Base-by-base conservation (phyloP, 2,888 invertebrate genomes). In the Luperina nickerlii region DNA sequence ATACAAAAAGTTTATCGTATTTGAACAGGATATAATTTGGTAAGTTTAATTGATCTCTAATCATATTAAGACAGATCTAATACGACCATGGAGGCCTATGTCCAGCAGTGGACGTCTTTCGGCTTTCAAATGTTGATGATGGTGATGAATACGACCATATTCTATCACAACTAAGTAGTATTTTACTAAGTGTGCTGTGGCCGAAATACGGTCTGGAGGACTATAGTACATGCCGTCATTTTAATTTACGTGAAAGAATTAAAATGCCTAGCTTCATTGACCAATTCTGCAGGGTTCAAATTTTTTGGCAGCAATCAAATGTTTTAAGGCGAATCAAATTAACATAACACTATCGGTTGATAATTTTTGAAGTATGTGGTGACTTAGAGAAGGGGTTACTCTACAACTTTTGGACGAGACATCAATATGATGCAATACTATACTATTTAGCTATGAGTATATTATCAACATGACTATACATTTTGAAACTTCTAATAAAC, bases 351-450 rank as follows among this genome's bases (percentile, higher is more conserved):
- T 76, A 69, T 20, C 38, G 62, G 54, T 57, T 45, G 18, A 48
- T 38, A 51, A 42, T 32, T 76, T 42, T 66, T 75, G 65, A 75
- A 84, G 80, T 18, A 83, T 72, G 45, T 54, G 20, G 20, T 51
- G 75, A 73, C 20, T 73, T 63, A n/a, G 77, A 81, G 45, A 72
- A 57, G 72, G 62, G 27, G 20, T 27, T 67, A 77, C n/a, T 54
- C 54, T 71, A 68, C 20, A 66, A 45, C 2, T 60, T 77, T 74
- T 76, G 80, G 79, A 72, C 78, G 80, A 80, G 68, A 73, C 69
- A 85, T 83, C 84, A 84, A 84, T 85, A 84, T 85, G 84, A 85
- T 83, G 85, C 85, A 84, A 78, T 78, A 69, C 57, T 82, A 75
- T 62, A 60, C 9, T 71, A 71, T 71, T 62, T 42, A 62, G 20